Conservation (phyloP, 2,797 vertebrate species). For the Streptopelia turtur region DNA sequence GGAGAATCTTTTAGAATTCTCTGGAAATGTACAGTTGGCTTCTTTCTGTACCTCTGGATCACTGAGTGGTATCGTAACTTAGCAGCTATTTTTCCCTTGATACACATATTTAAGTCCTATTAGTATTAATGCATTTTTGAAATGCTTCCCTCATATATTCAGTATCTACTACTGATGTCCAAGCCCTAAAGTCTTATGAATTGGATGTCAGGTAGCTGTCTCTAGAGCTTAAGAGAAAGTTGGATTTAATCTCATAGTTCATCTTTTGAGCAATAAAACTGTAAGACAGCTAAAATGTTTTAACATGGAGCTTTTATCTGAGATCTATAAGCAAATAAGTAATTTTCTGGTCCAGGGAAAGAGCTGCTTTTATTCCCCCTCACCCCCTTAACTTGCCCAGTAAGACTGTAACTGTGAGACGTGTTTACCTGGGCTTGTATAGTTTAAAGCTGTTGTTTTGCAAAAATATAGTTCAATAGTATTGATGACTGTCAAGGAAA, state of each 20-base stretch:
- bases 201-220: background rate
- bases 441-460: background rate
- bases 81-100: conserved; percentile 22
- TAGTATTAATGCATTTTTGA: conserved; percentile 40
- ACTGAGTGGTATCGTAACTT: conserved; percentile 11
- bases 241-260: conserved; percentile 46
- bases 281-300: conserved; percentile 40
- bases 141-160: conserved; percentile 20
- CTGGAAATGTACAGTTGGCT: background rate
- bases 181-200: background rate
- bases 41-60: background rate
- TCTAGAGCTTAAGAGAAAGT: conserved; percentile 39
- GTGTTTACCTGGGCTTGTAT: background rate
- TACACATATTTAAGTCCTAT: conserved; percentile 10
- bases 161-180: background rate
- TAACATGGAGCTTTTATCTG: conserved; percentile 16
- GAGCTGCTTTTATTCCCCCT: background rate
- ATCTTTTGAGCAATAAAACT: conserved; percentile 32
- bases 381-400: background rate
- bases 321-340: background rate
- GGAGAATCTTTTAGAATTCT: background rate
- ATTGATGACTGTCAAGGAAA: background rate
- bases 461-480: background rate
- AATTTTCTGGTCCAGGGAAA: background rate
- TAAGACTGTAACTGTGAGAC: background rate